Conservation (phyloP, 2,113 vertebrate species). For the Bubo blakistoni region DNA sequence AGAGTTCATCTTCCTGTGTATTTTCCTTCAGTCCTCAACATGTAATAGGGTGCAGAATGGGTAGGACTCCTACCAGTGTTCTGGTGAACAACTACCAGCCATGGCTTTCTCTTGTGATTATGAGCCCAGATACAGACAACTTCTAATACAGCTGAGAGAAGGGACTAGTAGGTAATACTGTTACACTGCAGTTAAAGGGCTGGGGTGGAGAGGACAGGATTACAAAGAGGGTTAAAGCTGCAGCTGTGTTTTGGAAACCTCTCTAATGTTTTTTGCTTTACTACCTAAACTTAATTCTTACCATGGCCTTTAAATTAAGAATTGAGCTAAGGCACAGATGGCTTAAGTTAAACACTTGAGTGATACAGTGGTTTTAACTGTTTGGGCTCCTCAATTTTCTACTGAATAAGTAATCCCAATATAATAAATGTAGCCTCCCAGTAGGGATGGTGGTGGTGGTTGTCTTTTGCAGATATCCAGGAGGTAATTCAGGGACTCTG, state of each 20-base stretch:
- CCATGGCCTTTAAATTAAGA: not conserved
- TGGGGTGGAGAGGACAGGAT: not conserved
- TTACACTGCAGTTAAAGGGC: not conserved
- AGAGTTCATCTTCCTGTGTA: not conserved
- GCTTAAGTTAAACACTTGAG: not conserved
- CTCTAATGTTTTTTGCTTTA: not conserved
- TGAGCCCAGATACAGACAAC: not conserved
- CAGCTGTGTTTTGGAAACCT: not conserved
- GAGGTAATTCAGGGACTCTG: not conserved
- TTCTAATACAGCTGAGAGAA: not conserved
- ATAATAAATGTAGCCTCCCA: not conserved
- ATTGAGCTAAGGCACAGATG: not conserved
- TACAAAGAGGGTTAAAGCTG: not conserved
- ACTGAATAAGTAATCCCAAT: not conserved
- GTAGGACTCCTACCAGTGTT: not conserved
- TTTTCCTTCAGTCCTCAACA: not conserved
- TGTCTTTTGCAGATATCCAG: not conserved
- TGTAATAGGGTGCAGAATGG: not conserved
- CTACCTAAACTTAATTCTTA: not conserved
- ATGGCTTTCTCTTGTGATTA: not conserved
- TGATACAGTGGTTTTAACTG: not conserved
- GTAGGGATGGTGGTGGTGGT: not conserved
- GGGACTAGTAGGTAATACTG: not conserved
- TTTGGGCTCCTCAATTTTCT: not conserved
- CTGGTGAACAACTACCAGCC: not conserved